phyloP scores from a whole-genome alignment of 2,113 vertebrate species.

The Chloroceryle aenea region DNA sequence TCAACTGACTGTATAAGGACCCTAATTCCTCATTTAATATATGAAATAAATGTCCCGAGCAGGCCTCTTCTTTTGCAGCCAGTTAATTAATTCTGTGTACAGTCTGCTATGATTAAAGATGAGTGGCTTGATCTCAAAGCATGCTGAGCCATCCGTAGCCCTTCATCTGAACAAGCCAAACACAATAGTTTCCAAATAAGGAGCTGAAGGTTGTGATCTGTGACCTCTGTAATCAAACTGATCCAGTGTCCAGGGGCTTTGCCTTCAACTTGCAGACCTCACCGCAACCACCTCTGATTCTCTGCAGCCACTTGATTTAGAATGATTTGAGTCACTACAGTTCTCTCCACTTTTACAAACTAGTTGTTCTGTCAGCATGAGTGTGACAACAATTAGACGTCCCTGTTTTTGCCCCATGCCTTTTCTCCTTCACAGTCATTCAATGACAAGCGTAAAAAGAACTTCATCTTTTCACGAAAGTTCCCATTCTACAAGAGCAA shows the following conservation, averaged over 20 bases:
- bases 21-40: not conserved
- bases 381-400: constrained; percentile 91
- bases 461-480: constrained; percentile 99
- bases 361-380: constrained; percentile 96
- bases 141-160: not conserved
- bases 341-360: constrained; percentile 84
- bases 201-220: not conserved
- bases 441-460: constrained; percentile 99
- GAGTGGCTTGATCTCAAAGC: constrained; percentile 1
- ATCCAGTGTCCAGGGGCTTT: not conserved
- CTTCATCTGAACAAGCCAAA: not conserved
- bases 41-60: not conserved
- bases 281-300: not conserved
- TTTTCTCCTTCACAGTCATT: constrained; percentile 99
- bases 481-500: constrained; percentile 99
- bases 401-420: constrained; percentile 97
- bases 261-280: not conserved
- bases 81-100: constrained; percentile 21
- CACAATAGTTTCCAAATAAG: not conserved
- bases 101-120: constrained; percentile 10
- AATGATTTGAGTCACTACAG: constrained; percentile 79
- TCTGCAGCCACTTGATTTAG: constrained; percentile 1
- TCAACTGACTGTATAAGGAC: not conserved
- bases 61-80: not conserved
- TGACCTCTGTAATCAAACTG: not conserved